Percentiles rank a stretch among this genome's conserved stretches.
These are phyloP conservation scores for Phodopus roborovskii DNA, from an alignment of 2,113 vertebrate genomes.

Conservation along the genomic window DNA sequence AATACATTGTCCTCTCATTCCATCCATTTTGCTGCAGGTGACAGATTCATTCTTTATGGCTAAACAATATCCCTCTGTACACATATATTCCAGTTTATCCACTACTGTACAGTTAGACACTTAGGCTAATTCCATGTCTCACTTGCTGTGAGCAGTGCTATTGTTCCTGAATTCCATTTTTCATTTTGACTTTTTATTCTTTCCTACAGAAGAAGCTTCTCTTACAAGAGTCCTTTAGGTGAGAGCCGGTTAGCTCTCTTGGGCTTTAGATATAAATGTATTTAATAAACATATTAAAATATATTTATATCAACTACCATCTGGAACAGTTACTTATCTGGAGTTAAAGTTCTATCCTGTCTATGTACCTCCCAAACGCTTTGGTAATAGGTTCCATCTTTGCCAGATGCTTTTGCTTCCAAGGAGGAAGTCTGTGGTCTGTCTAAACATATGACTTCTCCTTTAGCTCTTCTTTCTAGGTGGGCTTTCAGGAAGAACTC, in stretches of 20 bases:
- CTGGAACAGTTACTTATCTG: neutral
- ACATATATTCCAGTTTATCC: neutral
- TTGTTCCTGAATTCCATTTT: slow-evolving; percentile 22
- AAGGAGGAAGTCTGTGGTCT: neutral
- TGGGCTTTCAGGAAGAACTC: neutral
- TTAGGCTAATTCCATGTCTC: neutral
- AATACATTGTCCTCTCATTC: neutral
- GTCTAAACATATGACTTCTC: neutral
- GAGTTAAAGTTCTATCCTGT: neutral
- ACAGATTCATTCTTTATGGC: neutral
- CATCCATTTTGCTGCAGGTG: neutral
- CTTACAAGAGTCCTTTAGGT: slow-evolving; percentile 1
- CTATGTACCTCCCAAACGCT: neutral
- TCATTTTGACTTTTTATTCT: neutral
- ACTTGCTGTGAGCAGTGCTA: neutral
- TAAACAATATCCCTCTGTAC: neutral
- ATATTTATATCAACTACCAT: neutral
- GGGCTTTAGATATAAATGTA: slow-evolving; percentile 1
- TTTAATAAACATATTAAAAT: neutral
- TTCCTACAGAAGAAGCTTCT: neutral
- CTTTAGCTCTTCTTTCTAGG: slow-evolving; percentile 12
- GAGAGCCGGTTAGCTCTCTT: neutral
- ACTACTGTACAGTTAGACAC: neutral
- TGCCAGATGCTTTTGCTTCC: neutral
- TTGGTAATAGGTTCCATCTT: neutral